Evolutionary conservation across 2,888 invertebrate genomes (phyloP).

Genomic region (Eueremaeus valkanovi): DNA sequence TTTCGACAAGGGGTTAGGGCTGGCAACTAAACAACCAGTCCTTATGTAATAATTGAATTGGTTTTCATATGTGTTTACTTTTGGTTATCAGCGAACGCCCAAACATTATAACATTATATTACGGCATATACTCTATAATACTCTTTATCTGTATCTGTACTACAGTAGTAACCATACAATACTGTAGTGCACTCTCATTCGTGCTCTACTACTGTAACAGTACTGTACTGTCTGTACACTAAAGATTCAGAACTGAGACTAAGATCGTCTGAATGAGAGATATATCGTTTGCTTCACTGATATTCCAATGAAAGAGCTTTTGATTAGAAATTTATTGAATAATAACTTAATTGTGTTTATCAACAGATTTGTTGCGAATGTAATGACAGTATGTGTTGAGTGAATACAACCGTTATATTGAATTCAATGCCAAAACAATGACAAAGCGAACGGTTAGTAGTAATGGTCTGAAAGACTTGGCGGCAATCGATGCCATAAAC

Average conservation of each 20-base stretch:
- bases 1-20: too few species aligned
- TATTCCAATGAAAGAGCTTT: not conserved
- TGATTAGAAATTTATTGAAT: constrained; percentile 1
- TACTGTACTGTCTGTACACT: not conserved
- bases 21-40: too few species aligned
- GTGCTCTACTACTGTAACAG: too few species aligned
- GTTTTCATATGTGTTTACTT: not conserved
- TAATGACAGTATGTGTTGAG: not conserved
- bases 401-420: not conserved
- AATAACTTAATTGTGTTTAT: not conserved
- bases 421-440: constrained; percentile 7
- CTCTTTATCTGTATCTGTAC: too few species aligned
- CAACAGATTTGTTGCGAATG: not conserved
- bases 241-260: not conserved
- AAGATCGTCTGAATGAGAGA: not conserved
- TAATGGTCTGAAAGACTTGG: constrained; percentile 26
- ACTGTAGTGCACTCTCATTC: too few species aligned
- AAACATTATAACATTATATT: too few species aligned
- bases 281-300: not conserved
- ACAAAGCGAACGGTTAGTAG: constrained; percentile 18
- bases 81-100: constrained; percentile 1
- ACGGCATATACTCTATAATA: too few species aligned
- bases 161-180: too few species aligned
- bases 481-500: constrained; percentile 14
- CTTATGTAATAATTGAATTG: constrained; percentile 6